These are phyloP conservation scores for Micronycteris hirsuta DNA, from an alignment of 2,113 vertebrate genomes.

Conservation along the genomic window DNA sequence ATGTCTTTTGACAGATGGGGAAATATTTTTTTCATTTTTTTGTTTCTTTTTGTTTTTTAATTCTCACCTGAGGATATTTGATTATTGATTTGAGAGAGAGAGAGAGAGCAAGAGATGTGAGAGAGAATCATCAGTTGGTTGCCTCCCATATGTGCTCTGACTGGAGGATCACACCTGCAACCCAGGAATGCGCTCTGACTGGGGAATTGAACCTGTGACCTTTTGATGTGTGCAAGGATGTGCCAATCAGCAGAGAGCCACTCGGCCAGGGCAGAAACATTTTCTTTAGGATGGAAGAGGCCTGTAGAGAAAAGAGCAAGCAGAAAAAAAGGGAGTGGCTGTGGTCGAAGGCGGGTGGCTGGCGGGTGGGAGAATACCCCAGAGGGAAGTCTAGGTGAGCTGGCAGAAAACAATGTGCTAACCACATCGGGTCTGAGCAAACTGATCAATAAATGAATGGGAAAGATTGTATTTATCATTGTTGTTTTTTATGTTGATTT, in stretches of 20 bases:
- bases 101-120: not conserved
- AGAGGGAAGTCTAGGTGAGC: not conserved
- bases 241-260: not conserved
- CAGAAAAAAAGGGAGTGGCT: not conserved
- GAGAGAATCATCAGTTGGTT: not conserved
- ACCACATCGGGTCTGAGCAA: not conserved
- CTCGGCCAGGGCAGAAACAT: not conserved
- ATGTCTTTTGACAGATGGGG: too few species aligned
- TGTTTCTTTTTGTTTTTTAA: too few species aligned
- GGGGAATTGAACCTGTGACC: not conserved
- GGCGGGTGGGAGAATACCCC: not conserved
- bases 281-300: not conserved
- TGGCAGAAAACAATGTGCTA: not conserved
- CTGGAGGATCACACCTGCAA: too few species aligned
- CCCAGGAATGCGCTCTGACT: not conserved
- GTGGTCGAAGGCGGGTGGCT: not conserved
- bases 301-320: not conserved
- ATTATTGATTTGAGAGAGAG: too few species aligned
- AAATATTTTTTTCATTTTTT: too few species aligned
- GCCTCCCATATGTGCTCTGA: not conserved
- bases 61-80: too few species aligned
- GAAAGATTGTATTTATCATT: not conserved
- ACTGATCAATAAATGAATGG: not conserved
- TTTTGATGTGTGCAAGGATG: not conserved
- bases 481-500: not conserved